Conservation (phyloP, 2,888 invertebrate genomes). For the Ormyrus labotus region DNA sequence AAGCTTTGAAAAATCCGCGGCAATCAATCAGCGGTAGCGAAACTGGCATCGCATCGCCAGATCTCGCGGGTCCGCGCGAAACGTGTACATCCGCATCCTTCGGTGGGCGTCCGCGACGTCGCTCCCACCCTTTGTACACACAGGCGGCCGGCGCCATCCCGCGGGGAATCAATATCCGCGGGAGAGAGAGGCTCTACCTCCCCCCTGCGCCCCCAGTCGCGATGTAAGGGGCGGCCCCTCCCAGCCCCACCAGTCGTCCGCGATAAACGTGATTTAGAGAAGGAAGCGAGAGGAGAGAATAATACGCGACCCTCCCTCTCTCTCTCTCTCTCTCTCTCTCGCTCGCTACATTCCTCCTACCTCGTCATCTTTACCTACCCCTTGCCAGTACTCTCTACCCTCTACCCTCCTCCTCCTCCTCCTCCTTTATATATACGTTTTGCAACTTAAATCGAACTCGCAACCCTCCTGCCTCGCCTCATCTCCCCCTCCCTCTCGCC, state of each 20-base stretch:
- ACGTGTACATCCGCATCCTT: background rate
- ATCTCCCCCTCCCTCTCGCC: constrained; percentile 1
- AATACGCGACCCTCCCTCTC: constrained; percentile 58
- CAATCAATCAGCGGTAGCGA: no score
- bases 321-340: background rate
- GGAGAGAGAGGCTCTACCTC: constrained; percentile 59
- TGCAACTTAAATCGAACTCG: constrained; percentile 26
- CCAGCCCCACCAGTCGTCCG: constrained; percentile 68
- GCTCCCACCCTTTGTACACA: constrained; percentile 36
- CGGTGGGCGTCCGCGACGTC: constrained; percentile 13
- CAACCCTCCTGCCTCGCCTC: background rate
- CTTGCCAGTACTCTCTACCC: background rate
- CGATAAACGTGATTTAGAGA: constrained; percentile 73
- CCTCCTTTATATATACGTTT: background rate
- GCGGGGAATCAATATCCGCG: constrained; percentile 75
- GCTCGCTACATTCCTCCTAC: background rate
- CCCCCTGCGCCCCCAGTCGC: constrained; percentile 41
- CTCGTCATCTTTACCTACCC: constrained; percentile 21
- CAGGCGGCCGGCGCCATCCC: constrained; percentile 62
- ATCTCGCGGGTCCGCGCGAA: constrained; percentile 10
- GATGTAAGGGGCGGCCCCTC: constrained; percentile 42
- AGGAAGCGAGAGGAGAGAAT: constrained; percentile 60
- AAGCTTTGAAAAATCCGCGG: no score
- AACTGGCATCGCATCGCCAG: no score
- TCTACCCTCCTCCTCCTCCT: background rate